phyloP scores from a whole-genome alignment of 2,888 invertebrate genomes.

The Apomyelois bistriatella region DNA sequence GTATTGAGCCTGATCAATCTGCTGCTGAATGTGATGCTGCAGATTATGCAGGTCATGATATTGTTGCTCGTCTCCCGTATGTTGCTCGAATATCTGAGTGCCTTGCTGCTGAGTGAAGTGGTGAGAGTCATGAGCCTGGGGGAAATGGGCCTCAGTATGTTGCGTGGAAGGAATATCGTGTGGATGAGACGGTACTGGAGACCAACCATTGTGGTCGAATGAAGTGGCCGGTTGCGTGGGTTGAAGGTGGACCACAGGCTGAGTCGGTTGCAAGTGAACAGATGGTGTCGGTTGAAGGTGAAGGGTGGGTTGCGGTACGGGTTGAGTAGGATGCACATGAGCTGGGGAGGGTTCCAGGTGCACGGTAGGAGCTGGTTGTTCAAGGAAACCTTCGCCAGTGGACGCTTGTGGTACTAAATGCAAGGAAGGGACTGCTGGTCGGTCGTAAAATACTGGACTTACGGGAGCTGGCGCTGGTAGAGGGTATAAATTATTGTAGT shows the following conservation, averaged over 20 bases:
- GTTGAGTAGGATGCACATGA: conserved; percentile 34
- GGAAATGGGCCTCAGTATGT: conserved; percentile 33
- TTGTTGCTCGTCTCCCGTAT: conserved; percentile 48
- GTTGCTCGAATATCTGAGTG: conserved; percentile 64
- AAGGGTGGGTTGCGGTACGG: conserved; percentile 25
- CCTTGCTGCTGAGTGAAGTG: conserved; percentile 62
- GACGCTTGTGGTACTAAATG: conserved; percentile 40
- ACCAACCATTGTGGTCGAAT: conserved; percentile 66
- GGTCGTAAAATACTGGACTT: conserved; percentile 39
- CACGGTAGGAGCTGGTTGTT: conserved; percentile 35
- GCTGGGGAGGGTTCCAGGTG: conserved; percentile 38
- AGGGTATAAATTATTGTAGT: conserved; percentile 45
- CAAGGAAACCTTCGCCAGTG: conserved; percentile 32
- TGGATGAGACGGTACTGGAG: conserved; percentile 55
- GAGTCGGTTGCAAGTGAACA: conserved; percentile 24
- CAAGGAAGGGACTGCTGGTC: conserved; percentile 50
- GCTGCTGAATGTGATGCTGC: conserved; percentile 65
- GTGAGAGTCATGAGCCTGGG: conserved; percentile 37
- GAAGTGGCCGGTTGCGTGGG: conserved; percentile 33
- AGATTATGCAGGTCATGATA: conserved; percentile 59
- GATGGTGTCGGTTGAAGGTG: conserved; percentile 23
- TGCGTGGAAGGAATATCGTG: conserved; percentile 36
- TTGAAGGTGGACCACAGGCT: conserved; percentile 30
- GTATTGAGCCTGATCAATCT: conserved; percentile 57
- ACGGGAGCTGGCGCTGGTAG: conserved; percentile 33